phyloP scores from a whole-genome alignment of 2,113 vertebrate genomes.

The Stigmatopora argus region DNA sequence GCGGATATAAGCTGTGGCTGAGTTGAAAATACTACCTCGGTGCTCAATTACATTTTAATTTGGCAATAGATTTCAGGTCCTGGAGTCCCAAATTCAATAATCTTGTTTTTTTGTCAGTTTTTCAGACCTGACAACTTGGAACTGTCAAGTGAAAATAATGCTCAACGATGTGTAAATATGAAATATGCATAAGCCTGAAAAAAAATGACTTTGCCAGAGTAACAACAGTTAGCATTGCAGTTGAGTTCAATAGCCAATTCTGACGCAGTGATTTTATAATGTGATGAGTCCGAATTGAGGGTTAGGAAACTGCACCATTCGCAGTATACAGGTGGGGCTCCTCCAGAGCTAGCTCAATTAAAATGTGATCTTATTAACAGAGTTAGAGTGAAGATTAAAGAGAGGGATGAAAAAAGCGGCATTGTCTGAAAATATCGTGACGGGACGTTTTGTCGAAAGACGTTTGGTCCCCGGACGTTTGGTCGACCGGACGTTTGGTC shows the following conservation, averaged over 20 bases:
- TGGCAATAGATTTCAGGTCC: not conserved
- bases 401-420: too few species aligned
- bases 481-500: too few species aligned
- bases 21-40: not conserved
- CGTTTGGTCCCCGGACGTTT: too few species aligned
- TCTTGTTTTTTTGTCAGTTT: not conserved
- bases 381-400: too few species aligned
- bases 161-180: not conserved
- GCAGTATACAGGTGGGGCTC: too few species aligned
- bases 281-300: too few species aligned
- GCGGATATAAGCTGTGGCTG: not conserved
- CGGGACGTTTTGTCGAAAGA: too few species aligned
- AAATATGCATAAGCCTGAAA: not conserved
- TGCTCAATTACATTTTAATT: not conserved
- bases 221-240: not conserved
- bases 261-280: not conserved
- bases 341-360: too few species aligned
- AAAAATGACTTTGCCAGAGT: not conserved
- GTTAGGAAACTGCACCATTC: too few species aligned
- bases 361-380: too few species aligned
- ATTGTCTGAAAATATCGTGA: too few species aligned
- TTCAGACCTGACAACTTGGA: not conserved
- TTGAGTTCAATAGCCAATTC: not conserved
- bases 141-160: not conserved
- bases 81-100: not conserved